Evolutionary conservation across 1,140 invertebrate species (phyloP), one percentile per base, ranked within the genome.

Genomic region (Samia ricini): DNA sequence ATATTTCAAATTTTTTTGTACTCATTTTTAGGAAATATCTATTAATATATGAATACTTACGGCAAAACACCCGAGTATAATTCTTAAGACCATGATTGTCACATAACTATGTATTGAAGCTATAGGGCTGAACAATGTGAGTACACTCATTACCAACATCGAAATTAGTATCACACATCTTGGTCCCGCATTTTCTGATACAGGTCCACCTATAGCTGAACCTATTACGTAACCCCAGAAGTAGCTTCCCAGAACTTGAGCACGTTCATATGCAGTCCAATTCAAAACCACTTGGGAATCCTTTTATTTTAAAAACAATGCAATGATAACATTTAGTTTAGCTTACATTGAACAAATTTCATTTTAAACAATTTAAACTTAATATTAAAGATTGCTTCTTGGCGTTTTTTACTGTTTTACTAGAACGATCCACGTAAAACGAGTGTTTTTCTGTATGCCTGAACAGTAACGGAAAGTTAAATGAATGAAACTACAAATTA

Each of bases 181-280:
- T 5, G 67, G 10, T 26, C 67, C 63, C 8, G 22, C 65, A 6
- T 52, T 50, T 15, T 61, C 48, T 10, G 63, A 56, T 48, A 68
- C 24, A 24, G 56, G 49, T 20, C 66, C 66, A 23, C 62, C 63
- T 2, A 64, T 61, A 5, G 49, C 49, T 15, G 52, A 62, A 7
- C 60, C 60, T 4, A 61, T 24, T 42, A 69, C 2, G 57, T 69
- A 60, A n/a, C 66, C 66, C 66, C 66, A 68, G 8, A 68, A 68
- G 51, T 68, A 60, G 20, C 58, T 51, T n/a, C 58, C 51, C 12
- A 68, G 51, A 6, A 68, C 26, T 15, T 64, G 50, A 15, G 62
- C 66, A n/a, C 56, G 60, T 24, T 68, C 58, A 18, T 55, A 64
- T 18, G 66, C 58, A 8, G 66, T 61, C 66, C 66, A 68, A 15